These are phyloP conservation scores for Lophochroa leadbeateri DNA, from an alignment of 2,113 vertebrate genomes.

Conservation along the genomic window DNA sequence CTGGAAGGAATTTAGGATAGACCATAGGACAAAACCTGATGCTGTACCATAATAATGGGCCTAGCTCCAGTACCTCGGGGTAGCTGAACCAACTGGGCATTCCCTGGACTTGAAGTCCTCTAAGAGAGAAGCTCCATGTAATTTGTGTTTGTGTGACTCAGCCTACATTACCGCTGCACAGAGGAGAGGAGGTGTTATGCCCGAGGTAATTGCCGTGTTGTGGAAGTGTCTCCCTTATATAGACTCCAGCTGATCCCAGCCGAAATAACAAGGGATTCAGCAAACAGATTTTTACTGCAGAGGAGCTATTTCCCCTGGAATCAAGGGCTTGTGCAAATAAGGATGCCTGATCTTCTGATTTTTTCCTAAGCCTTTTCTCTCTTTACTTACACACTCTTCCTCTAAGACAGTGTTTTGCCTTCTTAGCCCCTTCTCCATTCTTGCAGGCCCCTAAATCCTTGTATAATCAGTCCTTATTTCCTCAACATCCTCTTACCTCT, in stretches of 20 bases:
- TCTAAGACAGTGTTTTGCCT: background rate
- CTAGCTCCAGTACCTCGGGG: background rate
- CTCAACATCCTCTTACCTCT: background rate
- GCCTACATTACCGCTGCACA: background rate
- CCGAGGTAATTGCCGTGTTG: background rate
- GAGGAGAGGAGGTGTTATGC: background rate
- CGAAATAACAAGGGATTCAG: background rate
- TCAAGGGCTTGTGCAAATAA: background rate
- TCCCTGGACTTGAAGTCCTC: background rate
- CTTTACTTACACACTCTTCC: background rate
- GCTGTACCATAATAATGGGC: accelerated
- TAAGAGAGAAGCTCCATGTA: background rate
- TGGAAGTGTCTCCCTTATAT: accelerated
- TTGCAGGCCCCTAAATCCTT: background rate
- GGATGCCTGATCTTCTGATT: background rate
- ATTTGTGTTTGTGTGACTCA: background rate
- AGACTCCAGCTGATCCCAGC: background rate
- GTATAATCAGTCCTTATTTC: background rate
- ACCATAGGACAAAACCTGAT: background rate
- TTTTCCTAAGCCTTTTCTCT: background rate
- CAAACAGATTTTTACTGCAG: background rate
- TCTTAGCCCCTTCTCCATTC: background rate
- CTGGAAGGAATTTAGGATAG: background rate
- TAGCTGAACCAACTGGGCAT: background rate
- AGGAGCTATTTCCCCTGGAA: background rate